Base-by-base conservation (phyloP, 2,888 invertebrate species). In the Eurois occulta region DNA sequence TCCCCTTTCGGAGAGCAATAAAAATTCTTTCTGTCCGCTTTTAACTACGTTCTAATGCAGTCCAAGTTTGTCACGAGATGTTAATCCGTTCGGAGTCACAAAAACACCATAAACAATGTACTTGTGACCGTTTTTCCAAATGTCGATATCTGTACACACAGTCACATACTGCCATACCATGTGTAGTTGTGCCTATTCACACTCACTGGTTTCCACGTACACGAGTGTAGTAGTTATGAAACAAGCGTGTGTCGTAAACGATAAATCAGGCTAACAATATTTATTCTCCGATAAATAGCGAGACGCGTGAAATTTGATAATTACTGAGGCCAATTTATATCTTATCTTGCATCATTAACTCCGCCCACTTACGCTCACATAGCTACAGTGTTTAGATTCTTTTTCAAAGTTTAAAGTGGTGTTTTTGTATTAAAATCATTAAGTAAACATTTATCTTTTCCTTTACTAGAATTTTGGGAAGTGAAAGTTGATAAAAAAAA, bases 281-380 rank as follows among this genome's bases (percentile, higher is more conserved):
- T 96, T 95, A 91, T 93, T 92, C 90, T 92, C 82, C 90, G 96
- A 96, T 96, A 96, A 94, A 91, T 91, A 91, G 92, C 90, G 86
- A 92, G 93, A 93, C 91, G 92, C 93, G 94, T 95, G 92, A 95
- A 96, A 94, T 95, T 95, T 95, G 94, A 93, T 96, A 96, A 96
- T 95, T 96, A 94, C 93, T 91, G 90, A 90, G 88, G 92, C 91
- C 91, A 92, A 93, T 94, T 89, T 93, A 94, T 94, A 91, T 93
- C 95, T 96, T 96, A 96, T 96, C 95, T 95, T 89, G 85, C 89
- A 91, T 92, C 91, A 93, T 93, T 93, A 91, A 85, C 93, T 91
- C 91, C 94, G 90, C 94, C 93, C 92, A 94, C 92, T 92, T 90
- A 88, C 72, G 60, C 32, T 64, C 88, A 87, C 80, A 86, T 35